phyloP scores from a whole-genome alignment of 1,140 invertebrate genomes.

The Galleria mellonella region DNA sequence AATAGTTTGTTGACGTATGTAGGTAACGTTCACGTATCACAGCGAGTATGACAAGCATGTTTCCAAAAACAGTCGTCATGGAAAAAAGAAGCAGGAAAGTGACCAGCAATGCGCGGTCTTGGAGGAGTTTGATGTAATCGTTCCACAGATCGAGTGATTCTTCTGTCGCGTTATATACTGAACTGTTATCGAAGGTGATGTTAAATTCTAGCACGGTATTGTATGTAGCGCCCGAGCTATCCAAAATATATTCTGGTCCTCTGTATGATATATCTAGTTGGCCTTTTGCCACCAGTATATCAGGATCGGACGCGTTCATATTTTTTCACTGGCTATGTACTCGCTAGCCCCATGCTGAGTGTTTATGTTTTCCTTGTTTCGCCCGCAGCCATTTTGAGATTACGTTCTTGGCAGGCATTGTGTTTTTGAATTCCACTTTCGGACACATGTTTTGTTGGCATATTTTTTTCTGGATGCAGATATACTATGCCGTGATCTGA shows the following conservation, averaged over 20 bases:
- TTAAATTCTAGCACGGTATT: conserved; percentile 49
- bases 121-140: conserved; percentile 64
- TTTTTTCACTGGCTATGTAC: conserved; percentile 53
- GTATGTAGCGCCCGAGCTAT: conserved; percentile 25
- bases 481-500: conserved; percentile 28
- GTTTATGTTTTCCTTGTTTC: conserved; percentile 65
- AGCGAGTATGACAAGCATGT: conserved; percentile 95
- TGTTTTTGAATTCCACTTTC: conserved; percentile 44
- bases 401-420: conserved; percentile 61
- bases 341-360: conserved; percentile 58
- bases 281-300: conserved; percentile 56
- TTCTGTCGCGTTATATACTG: conserved; percentile 38
- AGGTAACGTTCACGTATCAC: conserved; percentile 92
- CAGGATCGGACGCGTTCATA: conserved; percentile 62
- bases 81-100: conserved; percentile 92
- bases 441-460: conserved; percentile 50
- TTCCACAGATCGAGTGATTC: conserved; percentile 53
- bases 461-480: conserved; percentile 29
- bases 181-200: conserved; percentile 40
- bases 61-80: conserved; percentile 95
- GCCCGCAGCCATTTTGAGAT: conserved; percentile 64
- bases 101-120: conserved; percentile 85
- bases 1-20: conserved; percentile 98
- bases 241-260: conserved; percentile 46
- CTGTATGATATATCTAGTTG: conserved; percentile 49